Conservation (phyloP, 2,888 invertebrate genomes). For the Quadriops clusia region DNA sequence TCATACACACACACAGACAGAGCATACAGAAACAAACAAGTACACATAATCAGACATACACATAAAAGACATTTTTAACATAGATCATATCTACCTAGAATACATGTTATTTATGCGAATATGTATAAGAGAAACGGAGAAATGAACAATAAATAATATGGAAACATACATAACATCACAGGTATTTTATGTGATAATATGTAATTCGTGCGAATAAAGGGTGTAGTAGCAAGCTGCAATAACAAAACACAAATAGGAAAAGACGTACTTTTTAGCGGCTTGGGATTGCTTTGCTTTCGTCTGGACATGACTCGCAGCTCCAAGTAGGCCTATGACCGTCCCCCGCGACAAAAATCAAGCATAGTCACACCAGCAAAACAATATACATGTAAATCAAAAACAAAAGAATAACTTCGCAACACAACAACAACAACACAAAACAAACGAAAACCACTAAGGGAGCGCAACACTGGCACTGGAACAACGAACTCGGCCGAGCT, state of each 20-base stretch:
- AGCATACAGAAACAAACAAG: too few relatives aligned
- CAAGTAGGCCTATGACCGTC: conserved; percentile 14
- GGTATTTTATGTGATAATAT: too few relatives aligned
- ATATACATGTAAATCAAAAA: conserved; percentile 14
- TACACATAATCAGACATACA: too few relatives aligned
- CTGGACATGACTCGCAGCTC: conserved; percentile 59
- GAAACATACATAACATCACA: too few relatives aligned
- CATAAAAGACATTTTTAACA: too few relatives aligned
- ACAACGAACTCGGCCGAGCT: conserved; percentile 1
- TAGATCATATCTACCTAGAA: too few relatives aligned
- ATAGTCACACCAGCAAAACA: conserved; percentile 1
- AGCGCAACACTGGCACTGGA: not conserved
- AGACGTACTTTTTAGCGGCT: conserved; percentile 87
- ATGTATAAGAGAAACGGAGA: too few relatives aligned
- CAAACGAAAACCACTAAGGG: conserved; percentile 10
- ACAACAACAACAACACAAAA: conserved; percentile 14
- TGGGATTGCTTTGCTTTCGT: conserved; percentile 91
- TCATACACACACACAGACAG: too few relatives aligned
- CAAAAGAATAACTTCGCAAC: conserved; percentile 11
- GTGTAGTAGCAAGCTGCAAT: too few relatives aligned
- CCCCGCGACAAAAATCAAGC: not conserved
- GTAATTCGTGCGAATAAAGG: too few relatives aligned
- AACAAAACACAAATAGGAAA: conserved; percentile 12
- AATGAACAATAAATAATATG: too few relatives aligned
- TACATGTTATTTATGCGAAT: too few relatives aligned